Evolutionary conservation across 2,888 invertebrate genomes (phyloP), one percentile per base, ranked within the genome.

Genomic region (Crepidodera aurea): DNA sequence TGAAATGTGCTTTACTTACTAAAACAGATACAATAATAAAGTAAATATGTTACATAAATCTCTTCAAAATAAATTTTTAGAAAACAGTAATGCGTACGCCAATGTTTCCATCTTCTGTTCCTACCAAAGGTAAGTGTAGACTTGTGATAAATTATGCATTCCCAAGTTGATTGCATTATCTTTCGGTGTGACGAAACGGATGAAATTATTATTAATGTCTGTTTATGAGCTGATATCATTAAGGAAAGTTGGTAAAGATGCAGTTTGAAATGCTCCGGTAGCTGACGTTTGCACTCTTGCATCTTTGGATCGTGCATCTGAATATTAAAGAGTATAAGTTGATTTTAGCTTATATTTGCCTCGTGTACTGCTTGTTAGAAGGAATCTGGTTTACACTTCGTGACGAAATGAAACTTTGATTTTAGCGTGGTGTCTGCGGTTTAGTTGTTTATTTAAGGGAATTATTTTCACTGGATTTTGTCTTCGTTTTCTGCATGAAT

Each of bases 191-290:
- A 54, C 44, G 58, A 62, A 59, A 63, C 25, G 51, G 61, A 44
- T 51, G 56, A 51, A 57, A 60, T 66, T 62, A 62, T 59, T 66
- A 66, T 63, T 63, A 62, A 62, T 61, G 48, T 57, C 56, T 53
- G 57, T 54, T 54, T 60, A 61, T 58, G 58, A 56, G 53, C 44
- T 61, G 51, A 60, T 62, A 54, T 48, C 22, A 44, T 58, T 54
- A 51, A 10, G 58, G 12, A 15, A 58, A 65, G 54, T 51, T 44
- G 22, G 16, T 63, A 48, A 53, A 53, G 55, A 48, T 22, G 60
- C 37, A 48, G 12, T 46, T 6, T 22, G 32, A 40, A 40, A 16
- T 18, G 15, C 16, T 40, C 8, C 10, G 16, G 1, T 7, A 40
- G 40, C 40, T 40, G 40, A 40, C 40, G 18, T 40, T 5, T 40